phyloP scores from a whole-genome alignment of 2,113 vertebrate genomes.

The Phainopepla nitens region DNA sequence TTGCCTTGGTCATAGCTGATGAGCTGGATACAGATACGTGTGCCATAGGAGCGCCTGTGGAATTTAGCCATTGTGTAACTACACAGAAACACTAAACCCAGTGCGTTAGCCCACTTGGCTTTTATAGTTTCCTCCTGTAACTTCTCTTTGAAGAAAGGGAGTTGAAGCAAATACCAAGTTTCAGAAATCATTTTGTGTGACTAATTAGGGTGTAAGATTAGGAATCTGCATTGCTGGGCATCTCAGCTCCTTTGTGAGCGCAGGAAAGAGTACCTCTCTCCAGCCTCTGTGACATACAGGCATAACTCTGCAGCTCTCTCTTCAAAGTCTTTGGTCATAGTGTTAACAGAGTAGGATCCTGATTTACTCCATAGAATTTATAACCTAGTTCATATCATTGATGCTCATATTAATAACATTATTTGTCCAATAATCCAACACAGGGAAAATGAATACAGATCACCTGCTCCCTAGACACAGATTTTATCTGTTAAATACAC shows the following conservation, averaged over 20 bases:
- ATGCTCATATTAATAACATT: background rate
- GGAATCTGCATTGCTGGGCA: background rate
- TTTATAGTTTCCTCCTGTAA: conserved; percentile 30
- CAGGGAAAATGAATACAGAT: background rate
- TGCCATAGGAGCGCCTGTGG: background rate
- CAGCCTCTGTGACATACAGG: background rate
- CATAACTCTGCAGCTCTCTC: background rate
- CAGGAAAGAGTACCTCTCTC: background rate
- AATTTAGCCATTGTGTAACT: conserved; percentile 8
- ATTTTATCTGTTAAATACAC: background rate
- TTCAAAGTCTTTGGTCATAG: background rate
- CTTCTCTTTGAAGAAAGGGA: conserved; percentile 38
- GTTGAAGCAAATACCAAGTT: conserved; percentile 2
- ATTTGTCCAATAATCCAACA: background rate
- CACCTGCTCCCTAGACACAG: background rate
- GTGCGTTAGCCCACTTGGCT: background rate
- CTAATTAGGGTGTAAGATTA: background rate
- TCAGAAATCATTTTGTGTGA: background rate
- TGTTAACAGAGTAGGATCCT: background rate
- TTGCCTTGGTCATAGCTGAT: background rate
- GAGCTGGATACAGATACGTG: background rate
- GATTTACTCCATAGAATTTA: background rate
- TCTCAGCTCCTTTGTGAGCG: background rate
- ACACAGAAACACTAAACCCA: background rate
- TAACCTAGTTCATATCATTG: background rate